Evolutionary conservation across 1,140 invertebrate species (phyloP), one percentile per base, ranked within the genome.

Genomic region (Drosophila triauraria): DNA sequence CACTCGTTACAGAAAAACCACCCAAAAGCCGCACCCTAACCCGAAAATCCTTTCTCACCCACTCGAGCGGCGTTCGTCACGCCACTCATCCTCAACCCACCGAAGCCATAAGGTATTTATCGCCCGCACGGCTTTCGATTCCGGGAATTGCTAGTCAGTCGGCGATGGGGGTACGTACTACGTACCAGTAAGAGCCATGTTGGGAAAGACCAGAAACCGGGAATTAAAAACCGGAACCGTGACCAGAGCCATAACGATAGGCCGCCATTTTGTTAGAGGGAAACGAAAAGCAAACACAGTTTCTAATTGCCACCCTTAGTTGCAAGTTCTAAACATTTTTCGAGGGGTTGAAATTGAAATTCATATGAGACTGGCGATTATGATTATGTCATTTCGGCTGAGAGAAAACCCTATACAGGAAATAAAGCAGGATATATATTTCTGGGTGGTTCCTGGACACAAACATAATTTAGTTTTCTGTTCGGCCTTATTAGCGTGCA

Each of bases 401-500:
- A 44, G 77, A 44, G 80, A 74, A 75, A 88, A 78, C 68, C 83
- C 67, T 62, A 86, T 25, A 70, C 51, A 40, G 65, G 76, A 64
- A 35, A 4, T 10, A 10, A 50, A 78, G 63, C 74, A 44, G 63
- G 71, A 85, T 17, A 20, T 20, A 17, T 62, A 67, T 63, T 23
- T 43, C 38, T 57, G 59, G 47, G 44, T 72, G 50, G 50, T 62
- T 40, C 59, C 32, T 8, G 35, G 32, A 56, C 53, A 56, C 35
- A 56, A 30, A 74, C 67, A 90, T 88, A 88, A 88, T 88, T 90
- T 91, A 82, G 82, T 78, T 82, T 86, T 77, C 80, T 69, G 63
- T 72, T 87, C 54, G 72, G 65, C 67, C 75, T 91, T 91, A 91
- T 91, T 91, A 88, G 88, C 87, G 87, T 91, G 87, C 87, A 91